These are phyloP conservation scores for Orius laevigatus DNA, from an alignment of 1,140 invertebrate genomes.

Conservation along the genomic window DNA sequence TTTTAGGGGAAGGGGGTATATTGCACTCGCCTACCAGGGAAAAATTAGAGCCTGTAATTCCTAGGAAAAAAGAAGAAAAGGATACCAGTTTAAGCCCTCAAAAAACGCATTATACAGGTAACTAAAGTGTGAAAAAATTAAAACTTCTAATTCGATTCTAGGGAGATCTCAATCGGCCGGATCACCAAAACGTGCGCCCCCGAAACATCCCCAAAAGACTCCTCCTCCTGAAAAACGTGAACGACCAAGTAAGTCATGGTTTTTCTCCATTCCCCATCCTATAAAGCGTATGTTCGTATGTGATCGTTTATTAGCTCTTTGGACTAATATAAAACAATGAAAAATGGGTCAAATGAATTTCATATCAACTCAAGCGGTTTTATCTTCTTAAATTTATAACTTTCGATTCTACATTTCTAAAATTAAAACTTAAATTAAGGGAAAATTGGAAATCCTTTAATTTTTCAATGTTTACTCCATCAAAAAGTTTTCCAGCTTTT, in stretches of 20 bases:
- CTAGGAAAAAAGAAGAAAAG: constrained; percentile 23
- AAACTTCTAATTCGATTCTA: constrained; percentile 15
- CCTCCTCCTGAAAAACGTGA: constrained; percentile 24
- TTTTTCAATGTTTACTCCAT: no score
- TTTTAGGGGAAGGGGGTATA: constrained; percentile 35
- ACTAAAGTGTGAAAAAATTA: background rate
- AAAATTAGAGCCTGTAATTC: constrained; percentile 49
- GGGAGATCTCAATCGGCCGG: constrained; percentile 55
- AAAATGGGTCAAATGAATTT: no score
- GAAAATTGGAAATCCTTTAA: no score
- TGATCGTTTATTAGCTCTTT: no score
- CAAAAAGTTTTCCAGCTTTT: no score
- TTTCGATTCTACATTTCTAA: no score
- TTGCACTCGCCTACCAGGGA: constrained; percentile 50
- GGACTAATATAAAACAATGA: no score
- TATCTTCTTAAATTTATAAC: no score
- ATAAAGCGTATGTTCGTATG: no score
- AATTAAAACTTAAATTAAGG: no score
- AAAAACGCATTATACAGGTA: constrained; percentile 17
- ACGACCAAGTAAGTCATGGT: constrained; percentile 35
- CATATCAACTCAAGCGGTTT: no score
- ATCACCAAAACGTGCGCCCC: constrained; percentile 51
- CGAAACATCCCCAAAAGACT: constrained; percentile 29
- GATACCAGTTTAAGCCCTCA: constrained; percentile 14
- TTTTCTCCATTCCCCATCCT: background rate